These are phyloP conservation scores for Mustelus asterias DNA, from an alignment of 2,113 vertebrate genomes.

Conservation along the genomic window DNA sequence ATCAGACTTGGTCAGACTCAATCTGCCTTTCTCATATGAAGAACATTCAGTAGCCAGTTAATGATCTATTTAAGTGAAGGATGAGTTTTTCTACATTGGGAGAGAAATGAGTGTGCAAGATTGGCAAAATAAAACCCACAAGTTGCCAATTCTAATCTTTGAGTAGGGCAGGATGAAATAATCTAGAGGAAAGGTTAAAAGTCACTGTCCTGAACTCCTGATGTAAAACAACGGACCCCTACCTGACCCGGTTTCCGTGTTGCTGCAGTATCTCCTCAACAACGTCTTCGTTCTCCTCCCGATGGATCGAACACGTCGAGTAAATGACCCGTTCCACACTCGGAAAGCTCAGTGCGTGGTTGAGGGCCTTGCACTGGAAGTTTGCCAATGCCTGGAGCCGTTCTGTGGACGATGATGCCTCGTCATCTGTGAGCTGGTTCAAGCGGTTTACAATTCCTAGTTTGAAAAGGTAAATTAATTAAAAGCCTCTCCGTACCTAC, in stretches of 20 bases:
- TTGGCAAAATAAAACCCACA: neutral
- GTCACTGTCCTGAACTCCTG: neutral
- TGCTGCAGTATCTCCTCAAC: constrained; percentile 63
- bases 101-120: neutral
- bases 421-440: constrained; percentile 46
- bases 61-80: neutral
- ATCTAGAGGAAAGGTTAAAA: neutral
- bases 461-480: neutral
- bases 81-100: neutral
- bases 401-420: constrained; percentile 32
- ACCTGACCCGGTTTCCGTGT: constrained; percentile 64
- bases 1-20: neutral
- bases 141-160: neutral
- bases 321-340: constrained; percentile 71
- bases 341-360: constrained; percentile 74
- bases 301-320: constrained; percentile 86
- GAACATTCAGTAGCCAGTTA: neutral
- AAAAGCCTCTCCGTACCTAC: neutral
- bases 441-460: constrained; percentile 72
- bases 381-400: constrained; percentile 69
- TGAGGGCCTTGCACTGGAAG: constrained; percentile 75
- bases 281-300: constrained; percentile 85
- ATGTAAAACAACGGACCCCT: neutral
- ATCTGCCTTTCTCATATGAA: neutral
- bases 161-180: neutral